Evolutionary conservation across 1,140 invertebrate species (phyloP).

Genomic region (Drosophila albomicans): DNA sequence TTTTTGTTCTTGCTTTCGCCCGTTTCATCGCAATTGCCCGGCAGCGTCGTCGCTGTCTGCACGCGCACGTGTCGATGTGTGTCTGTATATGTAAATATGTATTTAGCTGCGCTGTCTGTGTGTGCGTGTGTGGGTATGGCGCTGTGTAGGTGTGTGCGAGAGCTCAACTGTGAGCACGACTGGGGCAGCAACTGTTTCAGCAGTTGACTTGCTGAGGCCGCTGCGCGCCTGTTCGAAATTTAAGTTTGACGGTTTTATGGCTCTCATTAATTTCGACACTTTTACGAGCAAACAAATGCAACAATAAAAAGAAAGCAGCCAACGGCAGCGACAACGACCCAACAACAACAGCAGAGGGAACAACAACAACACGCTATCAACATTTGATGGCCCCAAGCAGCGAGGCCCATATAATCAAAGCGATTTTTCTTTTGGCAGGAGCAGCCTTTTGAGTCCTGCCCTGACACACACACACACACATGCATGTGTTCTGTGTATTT

Average conservation of each 20-base stretch:
- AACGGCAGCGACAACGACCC: background rate
- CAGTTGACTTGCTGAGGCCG: conserved; percentile 17
- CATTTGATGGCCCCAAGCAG: background rate
- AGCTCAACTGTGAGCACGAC: conserved; percentile 31
- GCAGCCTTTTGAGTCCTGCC: conserved; percentile 28
- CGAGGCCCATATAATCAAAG: conserved; percentile 31
- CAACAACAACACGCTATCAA: background rate
- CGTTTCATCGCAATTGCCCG: conserved; percentile 28
- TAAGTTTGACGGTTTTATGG: conserved; percentile 83
- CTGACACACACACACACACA: conserved; percentile 11
- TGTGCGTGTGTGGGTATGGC: conserved; percentile 11
- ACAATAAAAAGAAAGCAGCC: conserved; percentile 66
- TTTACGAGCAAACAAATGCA: conserved; percentile 80
- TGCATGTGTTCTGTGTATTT: conserved; percentile 12
- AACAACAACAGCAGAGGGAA: conserved; percentile 5
- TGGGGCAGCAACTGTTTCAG: conserved; percentile 1
- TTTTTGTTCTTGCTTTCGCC: conserved; percentile 16
- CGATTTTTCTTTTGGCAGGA: conserved; percentile 30
- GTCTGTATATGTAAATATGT: conserved; percentile 17
- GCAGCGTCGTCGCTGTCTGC: conserved; percentile 27
- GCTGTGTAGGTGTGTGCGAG: conserved; percentile 15
- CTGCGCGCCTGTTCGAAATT: conserved; percentile 81
- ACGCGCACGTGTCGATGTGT: conserved; percentile 29
- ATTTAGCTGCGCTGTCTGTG: conserved; percentile 4
- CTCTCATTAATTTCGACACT: conserved; percentile 80